Conservation (phyloP, 1,140 invertebrate genomes). For the Elysia chlorotica region DNA sequence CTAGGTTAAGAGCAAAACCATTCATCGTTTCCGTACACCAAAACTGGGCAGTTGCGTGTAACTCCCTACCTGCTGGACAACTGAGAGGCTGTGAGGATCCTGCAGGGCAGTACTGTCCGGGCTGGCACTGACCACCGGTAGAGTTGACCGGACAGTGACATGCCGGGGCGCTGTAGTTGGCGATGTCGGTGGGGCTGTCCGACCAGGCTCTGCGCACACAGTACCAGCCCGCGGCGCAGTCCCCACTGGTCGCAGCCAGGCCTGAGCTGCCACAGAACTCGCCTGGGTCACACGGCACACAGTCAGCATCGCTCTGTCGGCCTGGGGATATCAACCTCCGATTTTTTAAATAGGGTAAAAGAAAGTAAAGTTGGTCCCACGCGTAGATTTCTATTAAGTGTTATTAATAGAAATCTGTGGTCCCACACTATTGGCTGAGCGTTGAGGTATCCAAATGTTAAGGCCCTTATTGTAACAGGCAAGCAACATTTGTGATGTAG, state of each 20-base stretch:
- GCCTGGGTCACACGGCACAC: slow-evolving; percentile 48
- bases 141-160: slow-evolving; percentile 51
- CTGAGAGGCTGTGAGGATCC: slow-evolving; percentile 43
- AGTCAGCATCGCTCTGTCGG: slow-evolving; percentile 35
- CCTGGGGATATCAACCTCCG: slow-evolving; percentile 3
- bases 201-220: slow-evolving; percentile 52
- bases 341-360: too few species aligned
- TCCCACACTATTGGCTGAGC: too few species aligned
- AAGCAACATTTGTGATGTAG: too few species aligned
- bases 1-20: too few species aligned
- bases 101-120: slow-evolving; percentile 49
- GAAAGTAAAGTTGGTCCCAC: too few species aligned
- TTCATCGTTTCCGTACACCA: too few species aligned
- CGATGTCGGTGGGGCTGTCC: slow-evolving; percentile 44
- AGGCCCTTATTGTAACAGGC: too few species aligned
- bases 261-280: slow-evolving; percentile 49
- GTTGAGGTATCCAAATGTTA: too few species aligned
- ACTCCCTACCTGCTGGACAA: slow-evolving; percentile 50
- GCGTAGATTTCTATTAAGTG: too few species aligned
- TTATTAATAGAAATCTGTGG: too few species aligned
- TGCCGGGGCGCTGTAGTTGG: slow-evolving; percentile 35
- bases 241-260: slow-evolving; percentile 35
- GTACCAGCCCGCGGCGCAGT: slow-evolving; percentile 54
- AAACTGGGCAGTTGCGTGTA: too few species aligned
- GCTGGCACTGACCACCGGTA: slow-evolving; percentile 56